Evolutionary conservation across 2,888 invertebrate species (phyloP).

Genomic region (Temnothorax rugatulus): DNA sequence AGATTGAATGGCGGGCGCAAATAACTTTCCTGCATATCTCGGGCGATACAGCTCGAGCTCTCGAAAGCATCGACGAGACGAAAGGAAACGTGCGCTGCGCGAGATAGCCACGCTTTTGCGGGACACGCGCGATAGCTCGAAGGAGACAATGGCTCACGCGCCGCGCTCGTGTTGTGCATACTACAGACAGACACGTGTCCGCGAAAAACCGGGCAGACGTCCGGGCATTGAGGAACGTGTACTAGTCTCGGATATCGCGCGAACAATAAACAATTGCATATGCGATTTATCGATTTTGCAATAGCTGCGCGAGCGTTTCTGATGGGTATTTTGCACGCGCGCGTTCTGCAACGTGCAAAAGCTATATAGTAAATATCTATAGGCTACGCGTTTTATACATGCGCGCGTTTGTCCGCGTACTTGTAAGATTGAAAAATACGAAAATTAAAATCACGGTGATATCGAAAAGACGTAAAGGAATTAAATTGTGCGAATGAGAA

Average conservation of each 20-base stretch:
- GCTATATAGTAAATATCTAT: neutral
- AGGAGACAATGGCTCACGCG: conserved; percentile 30
- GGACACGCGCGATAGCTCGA: conserved; percentile 39
- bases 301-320: neutral
- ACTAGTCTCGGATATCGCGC: conserved; percentile 21
- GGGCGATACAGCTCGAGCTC: neutral
- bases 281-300: conserved; percentile 38
- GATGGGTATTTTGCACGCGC: neutral
- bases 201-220: neutral
- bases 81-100: conserved; percentile 34
- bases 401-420: neutral
- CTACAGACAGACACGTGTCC: conserved; percentile 31
- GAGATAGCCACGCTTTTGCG: conserved; percentile 22
- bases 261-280: conserved; percentile 42
- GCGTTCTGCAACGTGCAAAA: neutral
- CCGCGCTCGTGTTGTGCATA: neutral
- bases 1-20: conserved; percentile 24
- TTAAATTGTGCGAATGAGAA: neutral
- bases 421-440: neutral
- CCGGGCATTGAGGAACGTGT: neutral
- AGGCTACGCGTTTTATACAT: neutral
- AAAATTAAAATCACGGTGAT: neutral
- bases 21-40: conserved; percentile 47
- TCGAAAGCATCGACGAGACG: conserved; percentile 36
- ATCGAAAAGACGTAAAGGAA: neutral